These are phyloP conservation scores for Tethya wilhelma DNA, from an alignment of 37 sponge, comb jelly and placozoan genomes.

Conservation along the genomic window DNA sequence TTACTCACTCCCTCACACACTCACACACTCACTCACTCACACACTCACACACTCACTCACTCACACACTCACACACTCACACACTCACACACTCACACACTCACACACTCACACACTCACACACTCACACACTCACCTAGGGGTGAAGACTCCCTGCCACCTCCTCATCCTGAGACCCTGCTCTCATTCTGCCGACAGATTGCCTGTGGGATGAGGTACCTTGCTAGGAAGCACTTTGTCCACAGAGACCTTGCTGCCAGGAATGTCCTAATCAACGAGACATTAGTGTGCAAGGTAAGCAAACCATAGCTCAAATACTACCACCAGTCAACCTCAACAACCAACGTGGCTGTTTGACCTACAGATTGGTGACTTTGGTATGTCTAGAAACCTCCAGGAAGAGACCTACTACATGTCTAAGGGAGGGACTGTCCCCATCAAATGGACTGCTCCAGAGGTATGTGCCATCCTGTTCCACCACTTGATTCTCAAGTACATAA, in stretches of 20 bases:
- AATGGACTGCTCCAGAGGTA: constrained; percentile 80
- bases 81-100: too few relatives aligned
- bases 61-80: neutral
- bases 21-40: neutral
- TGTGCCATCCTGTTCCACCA: too few relatives aligned
- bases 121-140: too few relatives aligned
- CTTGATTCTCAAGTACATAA: too few relatives aligned
- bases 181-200: constrained; percentile 45
- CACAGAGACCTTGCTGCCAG: constrained; percentile 85
- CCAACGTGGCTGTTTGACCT: too few relatives aligned
- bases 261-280: constrained; percentile 36
- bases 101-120: too few relatives aligned
- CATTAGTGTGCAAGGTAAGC: constrained; percentile 41
- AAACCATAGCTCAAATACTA: too few relatives aligned
- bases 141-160: too few relatives aligned
- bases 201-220: constrained; percentile 68
- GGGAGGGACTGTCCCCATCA: constrained; percentile 51
- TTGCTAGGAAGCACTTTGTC: constrained; percentile 59
- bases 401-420: constrained; percentile 44
- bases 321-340: too few relatives aligned
- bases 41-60: neutral
- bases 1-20: neutral
- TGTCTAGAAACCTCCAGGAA: constrained; percentile 48
- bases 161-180: constrained; percentile 14
- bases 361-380: constrained; percentile 75